Evolutionary conservation across 2,113 vertebrate genomes (phyloP), one percentile per base, ranked within the genome.

Genomic region (Gobius niger): DNA sequence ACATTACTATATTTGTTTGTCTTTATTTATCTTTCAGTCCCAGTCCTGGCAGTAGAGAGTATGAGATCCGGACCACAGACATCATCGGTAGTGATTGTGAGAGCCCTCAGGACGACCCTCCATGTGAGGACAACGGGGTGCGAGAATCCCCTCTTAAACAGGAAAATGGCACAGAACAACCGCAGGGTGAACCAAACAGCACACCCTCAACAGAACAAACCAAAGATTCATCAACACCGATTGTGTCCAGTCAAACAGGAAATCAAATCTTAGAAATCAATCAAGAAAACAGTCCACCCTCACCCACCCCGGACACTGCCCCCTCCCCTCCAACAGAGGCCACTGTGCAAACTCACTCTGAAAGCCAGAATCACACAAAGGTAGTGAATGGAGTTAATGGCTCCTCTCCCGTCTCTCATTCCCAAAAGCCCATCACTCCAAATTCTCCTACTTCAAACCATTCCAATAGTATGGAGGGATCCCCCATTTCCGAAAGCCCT

Each of bases 391-490:
- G 72, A 63, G 6, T 52, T 19, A 84, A 82, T 12, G 78, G 85
- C 44, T 74, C 80, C 18, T 67, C 75, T 42, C 71, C 77, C 15
- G 59, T 63, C 15, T 7, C 71, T 49, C 67, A 52, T 4, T 15
- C 64, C 44, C 64, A 78, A 2, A 89, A 85, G 77, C 16, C 76
- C 15, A n/a, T 41, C 50, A 42, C 12, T 57, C 51, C 24, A 7
- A 24, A 63, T 10, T 70, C 83, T 82, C 84, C 87, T 65, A 54
- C 75, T 68, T 49, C 82, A 72, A 10, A 82, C 47, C 44, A 69
- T 63, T 83, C 68, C 62, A 90, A 90, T 56, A 88, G 91, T 70
- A 87, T 85, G 4, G 93, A 93, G 11, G 77, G 90, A 51, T 92
- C 88, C n/a, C 90, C 94, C 0, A 85, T 86, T n/a, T 82, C 88